Percentiles rank a stretch among this genome's conserved stretches.
Evolutionary conservation across 2,113 vertebrate genomes (phyloP).

Genomic region (Nothobranchius furzeri): DNA sequence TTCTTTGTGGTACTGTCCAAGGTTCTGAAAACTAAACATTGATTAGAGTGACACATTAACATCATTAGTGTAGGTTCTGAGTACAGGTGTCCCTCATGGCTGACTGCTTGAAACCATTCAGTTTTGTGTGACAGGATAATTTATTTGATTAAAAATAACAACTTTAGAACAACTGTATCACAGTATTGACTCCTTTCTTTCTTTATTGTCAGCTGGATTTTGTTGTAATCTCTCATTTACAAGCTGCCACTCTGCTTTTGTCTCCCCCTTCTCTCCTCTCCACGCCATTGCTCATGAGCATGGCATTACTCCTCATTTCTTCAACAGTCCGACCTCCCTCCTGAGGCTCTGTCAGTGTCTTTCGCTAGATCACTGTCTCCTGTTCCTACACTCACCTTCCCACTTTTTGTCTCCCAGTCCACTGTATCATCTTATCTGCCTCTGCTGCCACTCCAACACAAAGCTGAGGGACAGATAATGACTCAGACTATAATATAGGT

Average conservation of each 20-base stretch:
- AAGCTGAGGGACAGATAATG: constrained; percentile 20
- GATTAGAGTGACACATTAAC: no score
- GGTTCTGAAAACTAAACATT: no score
- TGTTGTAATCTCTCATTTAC: not conserved
- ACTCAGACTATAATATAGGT: not conserved
- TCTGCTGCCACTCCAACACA: constrained; percentile 33
- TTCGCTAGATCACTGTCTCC: constrained; percentile 6
- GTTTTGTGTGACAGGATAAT: no score
- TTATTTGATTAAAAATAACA: no score
- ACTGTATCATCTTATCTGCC: constrained; percentile 25
- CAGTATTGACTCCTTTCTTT: not conserved
- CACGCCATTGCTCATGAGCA: no score
- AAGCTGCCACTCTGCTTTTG: constrained; percentile 12
- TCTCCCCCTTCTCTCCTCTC: not conserved
- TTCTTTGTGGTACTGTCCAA: no score
- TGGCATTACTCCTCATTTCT: constrained; percentile 36
- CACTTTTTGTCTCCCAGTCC: constrained; percentile 19
- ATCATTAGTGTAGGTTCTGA: no score
- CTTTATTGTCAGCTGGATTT: not conserved
- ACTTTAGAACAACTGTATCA: no score
- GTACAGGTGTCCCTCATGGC: no score
- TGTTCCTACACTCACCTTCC: constrained; percentile 1
- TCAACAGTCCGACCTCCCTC: constrained; percentile 34
- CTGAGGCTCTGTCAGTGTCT: constrained; percentile 44
- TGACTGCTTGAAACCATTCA: no score